Evolutionary conservation across 2,797 vertebrate species (phyloP), one percentile per base, ranked within the genome.

Genomic region (Peromyscus attwateri): DNA sequence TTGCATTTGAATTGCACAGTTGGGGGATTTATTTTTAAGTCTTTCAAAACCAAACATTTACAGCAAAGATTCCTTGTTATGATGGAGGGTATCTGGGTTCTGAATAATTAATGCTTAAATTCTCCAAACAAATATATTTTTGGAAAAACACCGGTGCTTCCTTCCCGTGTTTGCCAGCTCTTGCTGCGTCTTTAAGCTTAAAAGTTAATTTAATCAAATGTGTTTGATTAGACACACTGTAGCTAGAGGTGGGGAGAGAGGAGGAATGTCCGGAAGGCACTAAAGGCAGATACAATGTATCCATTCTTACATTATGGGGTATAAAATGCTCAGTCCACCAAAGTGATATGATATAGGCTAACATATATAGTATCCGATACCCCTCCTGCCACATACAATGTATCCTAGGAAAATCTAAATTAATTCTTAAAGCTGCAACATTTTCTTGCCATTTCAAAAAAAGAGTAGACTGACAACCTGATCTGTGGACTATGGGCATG

Each of bases 391-490:
- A 49, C 40, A 52, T 90, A 31, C 23, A 89, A 29, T 55, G 83
- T 87, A 71, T 84, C 64, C 82, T 89, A 94, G 71, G 79, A 60
- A 95, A 88, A 80, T 90, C 76, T 96, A 93, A 97, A 27, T 88
- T 93, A 87, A 68, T 71, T 71, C 77, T 87, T 96, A 66, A 85
- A 96, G 62, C 84, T 75, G 25, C 27, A 94, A 92, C 52, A 89
- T 95, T 97, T 95, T 96, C 96, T 97, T 98, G 96, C 91, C 80
- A 95, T 95, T 95, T 96, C 40, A 96, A 94, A 92, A n/a, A 40
- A 25, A 92, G n/a, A 96, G 80, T 55, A 92, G 87, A 52, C 70
- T 75, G 83, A 91, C 70, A 88, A 27, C 90, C 95, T 73, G 73
- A 92, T 94, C 89, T 46, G 27, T 71, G 40, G 87, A 43, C 91